Evolutionary conservation across 2,888 invertebrate species (phyloP), one percentile per base, ranked within the genome.

Genomic region (Orthosia incerta): DNA sequence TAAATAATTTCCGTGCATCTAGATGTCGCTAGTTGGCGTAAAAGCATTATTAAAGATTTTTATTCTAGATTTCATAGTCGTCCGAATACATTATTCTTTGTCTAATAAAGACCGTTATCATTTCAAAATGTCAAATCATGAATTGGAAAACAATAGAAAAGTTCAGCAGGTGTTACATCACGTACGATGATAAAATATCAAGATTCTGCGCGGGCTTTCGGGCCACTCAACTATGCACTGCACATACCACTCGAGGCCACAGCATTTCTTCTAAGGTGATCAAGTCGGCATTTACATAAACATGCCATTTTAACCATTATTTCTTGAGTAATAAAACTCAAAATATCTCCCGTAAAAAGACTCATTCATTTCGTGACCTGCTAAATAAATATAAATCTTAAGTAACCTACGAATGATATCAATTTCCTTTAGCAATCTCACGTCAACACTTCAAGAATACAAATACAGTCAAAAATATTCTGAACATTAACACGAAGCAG

Each of bases 181-280:
- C 71, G 71, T 73, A 83, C 79, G 76, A 76, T 84, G 79, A 84
- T 84, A 84, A 87, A 84, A 86, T 83, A 89, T 89, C 87, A 90
- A 89, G 86, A 91, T 90, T 91, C 89, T 87, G 84, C 77, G 74
- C 87, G 80, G 80, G 88, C 89, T 88, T 89, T 89, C 83, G 83
- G 87, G 79, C 88, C 80, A 86, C 87, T 84, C 79, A 77, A 79
- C 82, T 84, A 90, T 89, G 89, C 91, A 88, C 88, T 81, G 79
- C 89, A 89, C 94, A 93, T 93, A 91, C 93, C 91, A 77, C 70
- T 86, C 93, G 94, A 94, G 95, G 95, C 92, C 94, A 91, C 86
- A 77, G 73, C 87, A 93, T 94, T 94, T 94, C 94, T 94, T 94
- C 89, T 91, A 91, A 93, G 94, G 94, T 93, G 91, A 94, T 91